Base-by-base conservation (phyloP, 2,113 vertebrate species). In the Thamnaconus septentrionalis region DNA sequence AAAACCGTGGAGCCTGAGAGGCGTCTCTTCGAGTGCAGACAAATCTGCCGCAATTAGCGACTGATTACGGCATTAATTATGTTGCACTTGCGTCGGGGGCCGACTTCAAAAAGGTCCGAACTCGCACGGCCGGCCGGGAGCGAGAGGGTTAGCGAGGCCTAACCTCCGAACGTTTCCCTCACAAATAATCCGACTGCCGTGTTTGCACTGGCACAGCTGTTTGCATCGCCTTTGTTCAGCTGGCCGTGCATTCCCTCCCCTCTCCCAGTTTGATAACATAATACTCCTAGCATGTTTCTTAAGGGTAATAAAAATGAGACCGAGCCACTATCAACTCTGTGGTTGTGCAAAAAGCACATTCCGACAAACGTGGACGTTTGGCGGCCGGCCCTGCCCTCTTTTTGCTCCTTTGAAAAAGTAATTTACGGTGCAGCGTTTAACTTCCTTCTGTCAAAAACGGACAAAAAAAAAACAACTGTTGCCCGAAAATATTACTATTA, bases 121-220 rank as follows among this genome's bases (percentile, higher is more conserved):
- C 58, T 54, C 54, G 59, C 51, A 31, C 67, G 76, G 64, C 61
- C 75, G 45, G 45, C 44, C 64, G 18, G 18, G 18, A 31, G 18
- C 18, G 18, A 60, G 68, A 40, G 61, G 48, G 66, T 64, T 59
- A 71, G 65, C 70, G 60, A 75, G 63, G 73, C 55, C 61, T 63
- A 76, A 63, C 66, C 69, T 75, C 68, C 66, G 81, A 31, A 68
- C 83, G 85, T 31, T 79, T 68, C 66, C 50, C 78, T 83, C 50
- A 59, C 73, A 84, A 83, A 88, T 84, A 85, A 82, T 85, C 84
- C 61, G 69, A 80, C 71, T 77, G 75, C 71, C 87, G 85, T 89
- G 88, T 89, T 90, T 90, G 82, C 82, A 80, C 87, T 89, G 85
- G 84, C 85, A 87, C 81, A 87, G 88, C 83, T 85, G 86, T 80